Percentiles rank a stretch among this genome's conserved stretches.
These are phyloP conservation scores for Dysidea cf. avara DNA, from an alignment of 37 sponge, comb jelly and placozoan species.

Conservation along the genomic window DNA sequence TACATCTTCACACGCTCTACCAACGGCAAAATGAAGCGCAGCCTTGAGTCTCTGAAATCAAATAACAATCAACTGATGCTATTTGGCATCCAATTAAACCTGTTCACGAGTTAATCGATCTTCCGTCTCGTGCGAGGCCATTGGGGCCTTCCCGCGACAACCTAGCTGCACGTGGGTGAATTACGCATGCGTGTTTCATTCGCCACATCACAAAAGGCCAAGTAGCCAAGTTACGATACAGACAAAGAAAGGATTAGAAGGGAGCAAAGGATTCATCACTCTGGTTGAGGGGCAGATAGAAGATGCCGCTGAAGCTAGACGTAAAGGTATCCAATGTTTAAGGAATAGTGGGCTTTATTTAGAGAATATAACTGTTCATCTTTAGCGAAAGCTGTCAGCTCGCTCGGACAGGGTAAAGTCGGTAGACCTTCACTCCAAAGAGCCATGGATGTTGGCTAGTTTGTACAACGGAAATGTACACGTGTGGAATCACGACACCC, in stretches of 20 bases:
- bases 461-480: conserved; percentile 98
- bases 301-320: not conserved
- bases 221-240: too few relatives aligned
- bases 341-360: not conserved
- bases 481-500: conserved; percentile 96
- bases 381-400: conserved; percentile 84
- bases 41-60: conserved; percentile 71
- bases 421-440: conserved; percentile 92
- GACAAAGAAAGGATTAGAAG: too few relatives aligned
- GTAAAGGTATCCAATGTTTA: not conserved
- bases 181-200: too few relatives aligned
- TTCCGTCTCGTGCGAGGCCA: conserved; percentile 1
- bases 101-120: conserved; percentile 27
- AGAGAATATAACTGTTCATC: not conserved
- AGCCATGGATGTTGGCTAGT: conserved; percentile 95
- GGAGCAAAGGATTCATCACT: too few relatives aligned
- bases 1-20: conserved; percentile 49
- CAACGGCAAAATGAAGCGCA: conserved; percentile 70
- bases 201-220: too few relatives aligned
- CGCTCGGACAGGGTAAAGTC: conserved; percentile 98
- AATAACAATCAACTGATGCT: not conserved
- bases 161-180: too few relatives aligned
- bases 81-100: not conserved
- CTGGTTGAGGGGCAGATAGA: not conserved
- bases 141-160: conserved; percentile 2